Conservation (phyloP, 1,140 invertebrate species). For the Calycopis cecrops region DNA sequence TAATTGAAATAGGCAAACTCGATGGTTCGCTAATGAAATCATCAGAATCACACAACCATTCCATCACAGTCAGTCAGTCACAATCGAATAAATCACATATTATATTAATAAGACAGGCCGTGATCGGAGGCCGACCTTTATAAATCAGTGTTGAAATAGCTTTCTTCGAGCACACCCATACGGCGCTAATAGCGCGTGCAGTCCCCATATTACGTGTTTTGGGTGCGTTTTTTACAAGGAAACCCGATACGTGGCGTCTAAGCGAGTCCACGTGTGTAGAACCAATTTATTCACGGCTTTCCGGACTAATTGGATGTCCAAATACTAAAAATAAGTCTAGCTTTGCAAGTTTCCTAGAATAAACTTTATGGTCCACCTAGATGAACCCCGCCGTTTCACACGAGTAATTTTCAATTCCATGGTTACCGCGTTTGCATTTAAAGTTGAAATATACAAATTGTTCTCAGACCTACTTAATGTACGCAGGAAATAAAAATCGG, state of each 20-base stretch:
- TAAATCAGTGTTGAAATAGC: slow-evolving; percentile 68
- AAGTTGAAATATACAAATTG: too few relatives aligned
- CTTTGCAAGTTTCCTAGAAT: too few relatives aligned
- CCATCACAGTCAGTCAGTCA: too few relatives aligned
- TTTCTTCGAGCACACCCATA: slow-evolving; percentile 61
- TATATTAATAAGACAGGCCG: slow-evolving; percentile 22
- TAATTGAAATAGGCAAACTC: too few relatives aligned
- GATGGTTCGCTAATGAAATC: too few relatives aligned
- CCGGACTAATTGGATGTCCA: slow-evolving; percentile 31
- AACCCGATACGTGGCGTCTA: slow-evolving; percentile 42
- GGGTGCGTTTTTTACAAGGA: slow-evolving; percentile 52
- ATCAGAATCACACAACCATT: too few relatives aligned
- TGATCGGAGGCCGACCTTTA: slow-evolving; percentile 46
- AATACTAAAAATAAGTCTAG: not conserved
- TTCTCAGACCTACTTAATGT: too few relatives aligned
- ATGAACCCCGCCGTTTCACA: too few relatives aligned
- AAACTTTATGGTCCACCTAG: not conserved
- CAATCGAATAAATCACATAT: too few relatives aligned
- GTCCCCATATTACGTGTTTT: slow-evolving; percentile 53
- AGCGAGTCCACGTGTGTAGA: slow-evolving; percentile 41
- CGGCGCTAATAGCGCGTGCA: slow-evolving; percentile 68
- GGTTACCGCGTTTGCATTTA: too few relatives aligned
- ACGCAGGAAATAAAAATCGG: too few relatives aligned
- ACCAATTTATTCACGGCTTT: slow-evolving; percentile 22
- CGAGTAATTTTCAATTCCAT: too few relatives aligned